Conservation (phyloP, 2,113 vertebrate genomes). For the Raja brachyura region DNA sequence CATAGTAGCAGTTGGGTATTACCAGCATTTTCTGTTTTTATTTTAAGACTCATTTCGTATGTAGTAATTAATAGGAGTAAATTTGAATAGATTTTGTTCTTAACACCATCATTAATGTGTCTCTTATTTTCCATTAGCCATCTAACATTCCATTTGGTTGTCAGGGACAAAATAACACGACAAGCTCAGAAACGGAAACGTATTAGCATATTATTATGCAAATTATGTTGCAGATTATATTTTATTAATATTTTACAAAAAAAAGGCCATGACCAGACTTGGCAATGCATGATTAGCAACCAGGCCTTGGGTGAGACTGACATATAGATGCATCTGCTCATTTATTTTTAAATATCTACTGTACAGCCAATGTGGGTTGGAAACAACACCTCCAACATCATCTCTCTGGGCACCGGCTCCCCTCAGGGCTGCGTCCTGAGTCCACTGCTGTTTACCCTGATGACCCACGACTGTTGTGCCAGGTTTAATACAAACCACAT, state of each 20-base stretch:
- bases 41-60: not conserved
- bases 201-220: constrained; percentile 12
- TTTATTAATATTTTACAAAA: not conserved
- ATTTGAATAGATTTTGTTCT: not conserved
- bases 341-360: not conserved
- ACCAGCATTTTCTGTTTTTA: not conserved
- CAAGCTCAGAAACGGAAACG: constrained; percentile 1
- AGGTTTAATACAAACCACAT: no score
- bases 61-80: not conserved
- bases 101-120: not conserved
- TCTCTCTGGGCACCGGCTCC: no score
- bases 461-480: no score
- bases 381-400: no score
- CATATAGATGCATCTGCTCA: not conserved
- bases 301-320: not conserved
- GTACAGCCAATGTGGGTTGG: no score
- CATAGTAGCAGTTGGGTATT: no score
- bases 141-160: not conserved
- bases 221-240: not conserved
- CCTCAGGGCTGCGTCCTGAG: no score
- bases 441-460: no score
- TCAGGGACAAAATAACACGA: constrained; percentile 6
- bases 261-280: not conserved
- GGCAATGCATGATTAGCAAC: not conserved
- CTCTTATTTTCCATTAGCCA: not conserved